Evolutionary conservation across 2,113 vertebrate species (phyloP).

Genomic region (Nematolebias whitei): DNA sequence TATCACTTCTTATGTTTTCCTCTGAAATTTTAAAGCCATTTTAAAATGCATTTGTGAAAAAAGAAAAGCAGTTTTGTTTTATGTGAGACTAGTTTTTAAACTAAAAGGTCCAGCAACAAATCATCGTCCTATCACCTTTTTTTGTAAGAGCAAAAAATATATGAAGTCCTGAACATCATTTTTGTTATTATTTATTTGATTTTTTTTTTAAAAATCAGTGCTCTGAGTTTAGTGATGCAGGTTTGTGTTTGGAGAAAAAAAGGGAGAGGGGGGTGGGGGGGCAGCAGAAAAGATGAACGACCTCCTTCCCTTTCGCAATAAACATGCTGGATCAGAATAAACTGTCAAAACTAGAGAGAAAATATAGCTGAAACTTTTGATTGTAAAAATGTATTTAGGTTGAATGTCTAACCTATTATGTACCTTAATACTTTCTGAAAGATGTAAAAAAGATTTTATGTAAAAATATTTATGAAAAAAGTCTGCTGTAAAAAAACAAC

Average conservation of each 20-base stretch:
- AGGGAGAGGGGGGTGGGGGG: neutral
- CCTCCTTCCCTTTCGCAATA: constrained; percentile 72
- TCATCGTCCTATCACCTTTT: too few relatives aligned
- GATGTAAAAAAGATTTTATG: constrained; percentile 78
- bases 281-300: constrained; percentile 54
- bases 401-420: constrained; percentile 80
- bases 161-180: too few relatives aligned
- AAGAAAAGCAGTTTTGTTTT: too few relatives aligned
- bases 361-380: constrained; percentile 51
- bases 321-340: constrained; percentile 76
- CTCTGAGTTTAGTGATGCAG: neutral
- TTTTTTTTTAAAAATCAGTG: too few relatives aligned
- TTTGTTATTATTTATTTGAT: too few relatives aligned
- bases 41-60: too few relatives aligned
- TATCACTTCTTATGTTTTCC: too few relatives aligned
- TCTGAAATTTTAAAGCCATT: too few relatives aligned
- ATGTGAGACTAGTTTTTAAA: too few relatives aligned
- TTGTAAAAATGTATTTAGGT: constrained; percentile 83
- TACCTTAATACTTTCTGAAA: constrained; percentile 84
- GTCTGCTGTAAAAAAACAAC: constrained; percentile 76
- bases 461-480: constrained; percentile 69
- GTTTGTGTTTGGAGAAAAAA: constrained; percentile 8
- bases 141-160: too few relatives aligned
- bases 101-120: too few relatives aligned
- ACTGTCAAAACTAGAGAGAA: constrained; percentile 70